Conservation (phyloP, 2,888 invertebrate genomes). For the Chaetogeoica ovagalla region DNA sequence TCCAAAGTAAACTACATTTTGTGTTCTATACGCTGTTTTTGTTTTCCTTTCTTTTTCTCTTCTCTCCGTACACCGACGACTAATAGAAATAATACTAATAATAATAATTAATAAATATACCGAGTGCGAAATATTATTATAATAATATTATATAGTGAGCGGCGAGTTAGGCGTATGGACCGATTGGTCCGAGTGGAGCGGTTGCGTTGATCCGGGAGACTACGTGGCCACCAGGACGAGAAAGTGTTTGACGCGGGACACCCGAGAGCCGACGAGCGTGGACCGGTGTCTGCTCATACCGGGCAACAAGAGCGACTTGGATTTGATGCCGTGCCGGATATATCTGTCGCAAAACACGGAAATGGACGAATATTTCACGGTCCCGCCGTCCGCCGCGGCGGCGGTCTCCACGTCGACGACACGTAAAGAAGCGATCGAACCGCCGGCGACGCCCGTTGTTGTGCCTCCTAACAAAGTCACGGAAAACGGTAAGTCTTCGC, state of each 20-base stretch:
- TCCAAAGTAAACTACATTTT: constrained; percentile 55
- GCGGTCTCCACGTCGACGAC: constrained; percentile 35
- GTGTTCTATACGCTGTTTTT: too few relatives aligned
- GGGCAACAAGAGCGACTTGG: constrained; percentile 55
- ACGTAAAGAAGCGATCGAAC: constrained; percentile 33
- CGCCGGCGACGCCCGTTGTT: constrained; percentile 16
- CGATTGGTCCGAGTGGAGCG: constrained; percentile 57
- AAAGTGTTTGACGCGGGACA: constrained; percentile 54
- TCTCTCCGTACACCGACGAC: too few relatives aligned
- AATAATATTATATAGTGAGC: constrained; percentile 55
- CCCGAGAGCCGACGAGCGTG: constrained; percentile 53
- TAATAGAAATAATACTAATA: too few relatives aligned
- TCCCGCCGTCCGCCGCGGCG: background rate
- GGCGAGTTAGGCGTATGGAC: constrained; percentile 57
- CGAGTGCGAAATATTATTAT: too few relatives aligned
- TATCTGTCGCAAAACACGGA: constrained; percentile 45
- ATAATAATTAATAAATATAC: too few relatives aligned
- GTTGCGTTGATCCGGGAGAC: constrained; percentile 55
- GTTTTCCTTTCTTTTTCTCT: too few relatives aligned
- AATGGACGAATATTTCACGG: constrained; percentile 46
- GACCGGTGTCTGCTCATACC: constrained; percentile 55
- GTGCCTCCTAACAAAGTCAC: constrained; percentile 20
- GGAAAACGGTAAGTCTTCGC: constrained; percentile 31
- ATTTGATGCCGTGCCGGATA: constrained; percentile 54
- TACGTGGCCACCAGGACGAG: constrained; percentile 53